Conservation (phyloP, 2,888 invertebrate species). For the Scaptomyza flava region DNA sequence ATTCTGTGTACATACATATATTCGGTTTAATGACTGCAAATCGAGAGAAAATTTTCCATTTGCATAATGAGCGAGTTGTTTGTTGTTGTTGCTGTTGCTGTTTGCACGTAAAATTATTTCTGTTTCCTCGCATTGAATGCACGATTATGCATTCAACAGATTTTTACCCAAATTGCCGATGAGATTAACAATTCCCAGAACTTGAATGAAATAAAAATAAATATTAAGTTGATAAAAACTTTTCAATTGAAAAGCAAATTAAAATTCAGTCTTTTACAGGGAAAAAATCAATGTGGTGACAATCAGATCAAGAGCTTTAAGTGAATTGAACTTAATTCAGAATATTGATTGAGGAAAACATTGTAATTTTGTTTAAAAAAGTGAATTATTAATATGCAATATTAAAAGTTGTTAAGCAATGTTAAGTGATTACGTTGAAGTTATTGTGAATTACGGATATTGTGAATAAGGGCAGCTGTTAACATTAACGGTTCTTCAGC, state of each 20-base stretch:
- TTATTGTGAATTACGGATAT: too few relatives aligned
- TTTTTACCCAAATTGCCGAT: neutral
- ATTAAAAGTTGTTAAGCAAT: too few relatives aligned
- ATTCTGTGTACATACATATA: constrained; percentile 15
- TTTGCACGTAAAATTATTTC: constrained; percentile 18
- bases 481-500: neutral
- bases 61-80: constrained; percentile 60
- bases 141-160: constrained; percentile 33
- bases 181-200: constrained; percentile 4
- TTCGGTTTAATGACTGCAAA: constrained; percentile 58
- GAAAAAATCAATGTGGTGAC: neutral
- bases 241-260: neutral
- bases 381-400: too few relatives aligned
- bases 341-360: neutral
- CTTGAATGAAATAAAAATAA: neutral
- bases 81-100: neutral
- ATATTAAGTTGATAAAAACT: neutral
- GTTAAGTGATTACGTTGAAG: too few relatives aligned
- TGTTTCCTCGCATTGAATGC: constrained; percentile 15
- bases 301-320: constrained; percentile 3
- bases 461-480: neutral
- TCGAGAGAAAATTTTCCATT: constrained; percentile 48
- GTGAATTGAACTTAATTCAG: neutral
- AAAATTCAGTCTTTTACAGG: neutral
- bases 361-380: too few relatives aligned